Percentiles rank a stretch among this genome's conserved stretches.
Conservation (phyloP, 2,797 vertebrate genomes). For the Cheirogaleus major region DNA sequence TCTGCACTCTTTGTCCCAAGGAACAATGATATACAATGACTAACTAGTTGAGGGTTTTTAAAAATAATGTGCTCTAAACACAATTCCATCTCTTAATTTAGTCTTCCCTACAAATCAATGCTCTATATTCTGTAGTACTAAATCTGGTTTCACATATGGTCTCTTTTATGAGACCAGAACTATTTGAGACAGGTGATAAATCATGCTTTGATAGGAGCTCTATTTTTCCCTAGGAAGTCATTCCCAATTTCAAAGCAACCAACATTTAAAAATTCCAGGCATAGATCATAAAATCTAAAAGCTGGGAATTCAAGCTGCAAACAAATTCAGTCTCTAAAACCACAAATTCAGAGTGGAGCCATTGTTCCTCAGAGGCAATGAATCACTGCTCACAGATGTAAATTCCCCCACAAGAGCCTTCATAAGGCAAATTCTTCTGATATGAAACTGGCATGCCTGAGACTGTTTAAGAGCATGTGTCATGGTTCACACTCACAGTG, state of each 20-base stretch:
- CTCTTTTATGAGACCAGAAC: background rate
- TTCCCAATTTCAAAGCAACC: background rate
- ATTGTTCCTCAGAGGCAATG: background rate
- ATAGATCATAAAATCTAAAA: slow-evolving; percentile 27
- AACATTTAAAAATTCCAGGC: slow-evolving; percentile 9
- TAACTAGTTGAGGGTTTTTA: background rate
- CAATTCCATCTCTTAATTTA: background rate
- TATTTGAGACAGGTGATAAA: background rate
- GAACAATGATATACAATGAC: background rate
- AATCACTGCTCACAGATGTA: background rate
- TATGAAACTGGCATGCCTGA: background rate
- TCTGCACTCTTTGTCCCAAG: background rate
- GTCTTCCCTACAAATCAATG: background rate
- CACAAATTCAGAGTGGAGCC: background rate
- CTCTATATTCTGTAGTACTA: background rate
- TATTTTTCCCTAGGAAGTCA: slow-evolving; percentile 19
- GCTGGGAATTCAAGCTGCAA: background rate
- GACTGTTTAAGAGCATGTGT: background rate
- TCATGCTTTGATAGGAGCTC: background rate
- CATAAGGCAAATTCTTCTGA: background rate
- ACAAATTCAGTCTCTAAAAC: background rate
- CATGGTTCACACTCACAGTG: background rate
- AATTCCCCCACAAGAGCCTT: background rate
- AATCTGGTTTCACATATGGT: background rate
- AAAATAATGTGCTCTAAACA: background rate